Percentiles rank a stretch among this genome's conserved stretches.
Conservation (phyloP, 1,140 invertebrate species). For the Psilanteris sp. region DNA sequence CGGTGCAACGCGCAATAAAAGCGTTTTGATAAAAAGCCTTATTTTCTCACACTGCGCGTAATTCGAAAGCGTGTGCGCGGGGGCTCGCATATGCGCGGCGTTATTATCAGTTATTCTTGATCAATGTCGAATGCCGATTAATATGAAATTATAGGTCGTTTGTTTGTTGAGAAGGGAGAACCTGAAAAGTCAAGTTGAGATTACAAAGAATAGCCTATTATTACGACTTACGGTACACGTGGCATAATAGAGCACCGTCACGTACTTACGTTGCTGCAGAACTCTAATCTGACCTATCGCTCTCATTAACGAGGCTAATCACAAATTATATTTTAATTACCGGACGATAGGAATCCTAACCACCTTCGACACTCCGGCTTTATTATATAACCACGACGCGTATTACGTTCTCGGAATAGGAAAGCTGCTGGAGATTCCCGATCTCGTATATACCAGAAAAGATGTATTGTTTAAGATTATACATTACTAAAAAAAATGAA, state of each 20-base stretch:
- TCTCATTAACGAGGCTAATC: conserved; percentile 70
- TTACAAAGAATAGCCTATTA: conserved; percentile 65
- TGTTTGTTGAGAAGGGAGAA: conserved; percentile 61
- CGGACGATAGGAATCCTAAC: conserved; percentile 61
- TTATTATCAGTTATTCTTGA: conserved; percentile 47
- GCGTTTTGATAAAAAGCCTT: conserved; percentile 31
- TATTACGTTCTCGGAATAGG: too few species aligned
- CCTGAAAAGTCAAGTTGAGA: conserved; percentile 59
- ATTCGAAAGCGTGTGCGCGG: conserved; percentile 7
- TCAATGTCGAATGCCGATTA: conserved; percentile 61
- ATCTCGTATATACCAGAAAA: too few species aligned
- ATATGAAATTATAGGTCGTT: conserved; percentile 64
- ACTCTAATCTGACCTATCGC: conserved; percentile 66
- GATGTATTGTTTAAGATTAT: too few species aligned
- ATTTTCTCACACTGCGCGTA: conserved; percentile 44
- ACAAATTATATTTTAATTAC: conserved; percentile 73
- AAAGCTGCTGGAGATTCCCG: too few species aligned
- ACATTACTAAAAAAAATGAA: too few species aligned
- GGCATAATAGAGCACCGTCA: conserved; percentile 69
- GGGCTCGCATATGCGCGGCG: conserved; percentile 4
- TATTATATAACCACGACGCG: too few species aligned
- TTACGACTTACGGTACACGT: conserved; percentile 63
- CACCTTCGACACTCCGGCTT: too few species aligned
- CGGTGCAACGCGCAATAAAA: too few species aligned
- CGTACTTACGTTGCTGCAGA: conserved; percentile 62